Percentiles rank a stretch among this genome's conserved stretches.
These are phyloP conservation scores for Allobates femoralis DNA, from an alignment of 2,797 vertebrate species.

Conservation along the genomic window DNA sequence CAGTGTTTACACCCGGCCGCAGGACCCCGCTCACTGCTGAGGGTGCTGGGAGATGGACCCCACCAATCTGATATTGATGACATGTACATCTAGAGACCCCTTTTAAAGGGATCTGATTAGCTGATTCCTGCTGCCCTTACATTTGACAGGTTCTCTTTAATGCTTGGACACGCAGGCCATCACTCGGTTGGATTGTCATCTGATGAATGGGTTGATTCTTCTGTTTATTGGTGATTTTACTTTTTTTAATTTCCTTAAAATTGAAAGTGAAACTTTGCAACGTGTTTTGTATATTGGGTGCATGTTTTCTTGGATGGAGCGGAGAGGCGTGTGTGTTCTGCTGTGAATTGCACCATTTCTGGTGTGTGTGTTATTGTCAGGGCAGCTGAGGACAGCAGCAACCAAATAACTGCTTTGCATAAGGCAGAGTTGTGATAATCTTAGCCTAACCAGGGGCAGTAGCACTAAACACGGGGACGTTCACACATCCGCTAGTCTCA, in stretches of 20 bases:
- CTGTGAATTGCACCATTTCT: background rate
- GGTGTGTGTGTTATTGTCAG: background rate
- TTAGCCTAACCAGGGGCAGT: background rate
- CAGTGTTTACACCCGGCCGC: no score
- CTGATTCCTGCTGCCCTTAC: no score
- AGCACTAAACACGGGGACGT: background rate
- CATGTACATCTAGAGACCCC: no score
- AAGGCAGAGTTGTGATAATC: conserved; percentile 6
- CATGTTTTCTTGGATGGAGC: no score
- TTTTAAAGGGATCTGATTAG: no score
- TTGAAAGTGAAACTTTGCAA: background rate
- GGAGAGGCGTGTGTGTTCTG: background rate
- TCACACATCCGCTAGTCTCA: background rate
- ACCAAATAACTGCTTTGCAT: conserved; percentile 22
- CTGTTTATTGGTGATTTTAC: background rate
- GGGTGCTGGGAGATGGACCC: no score
- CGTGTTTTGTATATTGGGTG: background rate
- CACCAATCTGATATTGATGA: no score
- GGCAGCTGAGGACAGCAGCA: conserved; percentile 35
- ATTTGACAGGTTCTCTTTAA: no score
- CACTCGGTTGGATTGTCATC: no score
- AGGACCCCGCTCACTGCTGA: no score
- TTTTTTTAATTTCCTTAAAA: background rate
- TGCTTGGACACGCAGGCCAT: no score
- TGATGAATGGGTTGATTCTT: background rate